Base-by-base conservation (phyloP, 2,888 invertebrate species). In the Ptilodon capucinus region DNA sequence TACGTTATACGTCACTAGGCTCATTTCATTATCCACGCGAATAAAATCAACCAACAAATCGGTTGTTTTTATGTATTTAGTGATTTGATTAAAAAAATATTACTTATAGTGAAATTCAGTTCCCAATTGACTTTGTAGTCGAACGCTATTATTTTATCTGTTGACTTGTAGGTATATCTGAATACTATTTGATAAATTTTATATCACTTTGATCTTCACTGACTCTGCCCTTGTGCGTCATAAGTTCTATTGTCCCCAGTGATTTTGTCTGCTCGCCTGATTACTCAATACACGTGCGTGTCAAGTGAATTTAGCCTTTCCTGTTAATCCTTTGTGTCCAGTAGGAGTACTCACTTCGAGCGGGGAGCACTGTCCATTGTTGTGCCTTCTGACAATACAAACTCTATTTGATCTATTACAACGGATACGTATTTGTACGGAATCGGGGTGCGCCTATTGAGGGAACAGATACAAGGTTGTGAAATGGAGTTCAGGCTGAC, bases 271-370 rank as follows among this genome's bases (percentile, higher is more conserved):
- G 62, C 62, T 57, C 60, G 62, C 48, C 48, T 69, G 64, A 76
- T 79, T 78, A 75, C 67, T 45, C 32, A 57, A 70, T 69, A 71
- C 68, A 74, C 73, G 74, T 80, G 78, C 72, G 76, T 81, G 72
- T 53, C 65, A 57, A 73, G 67, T 58, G 63, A 80, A 80, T 71
- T 81, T 72, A 75, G 64, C 58, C 60, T 77, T 79, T 86, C 87
- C 87, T 84, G 86, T 74, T 64, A 48, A 64, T 75, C 75, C 72
- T 75, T 71, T 72, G 64, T 64, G 63, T 54, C 68, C 82, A 87
- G 85, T 85, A 71, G 66, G 68, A 76, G 56, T 60, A 60, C 46
- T 64, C 52, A 53, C 65, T 72, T 66, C 65, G 65, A 38, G 56
- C 74, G 44, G 72, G 64, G 52, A 61, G 63, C 73, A 80, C 66